These are phyloP conservation scores for Synanthedon vespiformis DNA, from an alignment of 2,888 invertebrate genomes.

Conservation along the genomic window DNA sequence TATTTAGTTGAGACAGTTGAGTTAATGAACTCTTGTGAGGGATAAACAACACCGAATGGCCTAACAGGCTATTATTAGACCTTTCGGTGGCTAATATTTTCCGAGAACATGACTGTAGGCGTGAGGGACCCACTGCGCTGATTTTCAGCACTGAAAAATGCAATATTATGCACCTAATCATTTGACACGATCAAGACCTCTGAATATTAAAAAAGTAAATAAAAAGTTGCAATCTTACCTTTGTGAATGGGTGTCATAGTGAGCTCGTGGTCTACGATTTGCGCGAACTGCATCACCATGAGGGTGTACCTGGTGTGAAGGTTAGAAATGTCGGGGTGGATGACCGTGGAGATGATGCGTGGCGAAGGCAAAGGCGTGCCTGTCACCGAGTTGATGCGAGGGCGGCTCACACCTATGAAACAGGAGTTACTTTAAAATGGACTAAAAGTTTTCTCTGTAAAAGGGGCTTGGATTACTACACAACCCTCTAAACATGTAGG, in stretches of 20 bases:
- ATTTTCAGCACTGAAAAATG: background rate
- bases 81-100: no score
- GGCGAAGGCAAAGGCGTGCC: slow-evolving; percentile 87
- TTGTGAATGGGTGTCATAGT: slow-evolving; percentile 94
- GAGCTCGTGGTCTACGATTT: slow-evolving; percentile 94
- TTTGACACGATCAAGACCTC: background rate
- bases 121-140: no score
- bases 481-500: no score
- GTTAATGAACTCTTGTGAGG: no score
- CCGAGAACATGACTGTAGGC: no score
- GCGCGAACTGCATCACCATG: slow-evolving; percentile 96
- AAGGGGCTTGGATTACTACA: no score
- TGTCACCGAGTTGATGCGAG: slow-evolving; percentile 78
- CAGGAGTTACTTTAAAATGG: no score
- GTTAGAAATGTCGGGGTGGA: slow-evolving; percentile 93
- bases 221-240: slow-evolving; percentile 45
- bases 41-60: no score
- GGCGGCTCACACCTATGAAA: slow-evolving; percentile 78
- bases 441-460: no score
- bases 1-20: no score
- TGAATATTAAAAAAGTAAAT: background rate
- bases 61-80: no score
- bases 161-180: background rate
- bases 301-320: slow-evolving; percentile 88
- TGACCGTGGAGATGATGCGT: slow-evolving; percentile 84